These are phyloP conservation scores for Stegophylla sp. DNA, from an alignment of 2,888 invertebrate genomes.

Conservation along the genomic window DNA sequence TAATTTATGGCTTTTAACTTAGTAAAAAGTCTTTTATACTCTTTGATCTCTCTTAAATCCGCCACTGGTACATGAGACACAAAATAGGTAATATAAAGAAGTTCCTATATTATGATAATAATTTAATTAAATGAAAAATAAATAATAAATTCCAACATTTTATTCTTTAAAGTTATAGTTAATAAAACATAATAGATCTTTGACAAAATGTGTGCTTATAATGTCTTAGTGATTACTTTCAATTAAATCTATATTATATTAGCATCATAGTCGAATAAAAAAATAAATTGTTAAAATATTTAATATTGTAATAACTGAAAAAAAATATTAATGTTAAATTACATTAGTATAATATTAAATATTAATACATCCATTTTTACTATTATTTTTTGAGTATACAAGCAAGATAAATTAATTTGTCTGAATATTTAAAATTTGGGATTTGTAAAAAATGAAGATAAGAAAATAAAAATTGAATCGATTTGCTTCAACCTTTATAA, in stretches of 20 bases:
- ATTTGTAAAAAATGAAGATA: constrained; percentile 28
- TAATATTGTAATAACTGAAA: neutral
- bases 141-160: neutral
- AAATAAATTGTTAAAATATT: neutral
- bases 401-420: neutral
- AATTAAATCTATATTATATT: neutral
- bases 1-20: too few species aligned
- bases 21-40: too few species aligned
- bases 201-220: neutral
- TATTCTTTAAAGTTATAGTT: neutral
- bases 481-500: neutral
- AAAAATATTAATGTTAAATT: too few species aligned
- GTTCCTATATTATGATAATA: neutral
- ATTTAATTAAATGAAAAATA: constrained; percentile 16
- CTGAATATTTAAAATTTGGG: neutral
- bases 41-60: too few species aligned
- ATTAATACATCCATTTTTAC: neutral
- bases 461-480: neutral
- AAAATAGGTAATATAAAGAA: too few species aligned
- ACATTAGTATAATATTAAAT: too few species aligned
- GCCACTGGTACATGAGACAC: too few species aligned
- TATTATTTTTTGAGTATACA: neutral
- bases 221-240: neutral
- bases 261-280: neutral
- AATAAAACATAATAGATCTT: constrained; percentile 28